Base-by-base conservation (phyloP, 2,113 vertebrate genomes). In the Gila orcuttii region DNA sequence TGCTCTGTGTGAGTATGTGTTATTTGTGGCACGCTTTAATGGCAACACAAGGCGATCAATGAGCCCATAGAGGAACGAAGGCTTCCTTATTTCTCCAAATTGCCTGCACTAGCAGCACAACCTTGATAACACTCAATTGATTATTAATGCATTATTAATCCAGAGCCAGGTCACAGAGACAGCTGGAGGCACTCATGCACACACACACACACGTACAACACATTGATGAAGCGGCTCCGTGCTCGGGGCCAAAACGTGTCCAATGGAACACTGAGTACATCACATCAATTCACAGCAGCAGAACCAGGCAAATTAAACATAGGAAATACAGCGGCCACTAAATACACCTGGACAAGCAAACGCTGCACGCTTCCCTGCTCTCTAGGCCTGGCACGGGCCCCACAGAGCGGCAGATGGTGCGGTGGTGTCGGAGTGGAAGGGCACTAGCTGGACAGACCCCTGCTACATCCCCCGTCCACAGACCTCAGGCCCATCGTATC, bases 71-170 rank as follows among this genome's bases (percentile, higher is more conserved):
- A 45, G 47, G 85, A 82, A 71, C 86, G 85, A 87, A 33, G 86
- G 87, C 88, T 89, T 90, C 88, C 83, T 88, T 84, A 92, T 90
- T 91, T 89, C 80, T 82, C 91, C 89, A 88, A 91, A 88, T 83
- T 82, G 86, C 81, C 79, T 84, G 85, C 87, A 89, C 88, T 89
- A 91, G 64, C 42, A 87, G 90, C 79, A 90, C 86, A 90, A 92
- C 86, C 87, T 82, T 90, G 89, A 93, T 92, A 93, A 89, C 88
- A 88, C 88, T 89, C 88, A 92, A 93, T 94, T 93, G 92, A 93
- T 93, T 94, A 94, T 90, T 90, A 93, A 93, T 94, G 90, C 90
- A 92, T 93, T 94, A 92, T 92, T 92, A 93, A 93, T 93, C 68
- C 76, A 88, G 88, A 90, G 87, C 84, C 91, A 87, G 91, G 90